Evolutionary conservation across 2,888 invertebrate genomes (phyloP), one percentile per base, ranked within the genome.

Genomic region (Hypselothyrea guttata): DNA sequence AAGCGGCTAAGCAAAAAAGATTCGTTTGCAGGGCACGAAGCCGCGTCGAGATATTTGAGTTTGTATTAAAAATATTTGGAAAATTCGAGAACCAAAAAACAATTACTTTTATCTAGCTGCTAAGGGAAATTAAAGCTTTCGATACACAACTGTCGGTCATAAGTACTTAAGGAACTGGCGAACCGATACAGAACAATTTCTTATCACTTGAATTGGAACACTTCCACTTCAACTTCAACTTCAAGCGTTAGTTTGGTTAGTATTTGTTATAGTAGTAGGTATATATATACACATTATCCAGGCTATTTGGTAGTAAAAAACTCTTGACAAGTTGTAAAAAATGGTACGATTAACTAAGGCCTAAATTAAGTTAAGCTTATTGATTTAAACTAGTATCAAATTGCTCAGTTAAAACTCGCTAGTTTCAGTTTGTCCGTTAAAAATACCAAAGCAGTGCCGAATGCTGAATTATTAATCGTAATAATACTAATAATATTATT

Each of bases 111-210:
- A 9, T 22, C 30, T 38, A 31, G 18, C 9, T 30, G 7, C 31
- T 42, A 41, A 16, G 18, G 48, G 27, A 60, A 63, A 69, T 59
- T 59, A 59, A 69, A 70, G 73, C 65, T 52, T 54, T 55, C 13
- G 42, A 22, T 22, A 22, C 22, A 22, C 18, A 28, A 34, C 45
- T 30, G 46, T 46, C 30, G 42, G 38, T 58, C 55, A 60, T 46
- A 22, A 22, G 22, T 22, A 71, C 55, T 70, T 67, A 62, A 82
- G 78, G 83, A 82, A 82, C 76, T 75, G 70, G 59, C 60, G 48
- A 83, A 70, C 76, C 84, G 63, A 67, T 53, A 44, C 33, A 2
- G 11, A 16, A 22, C 5, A 4, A 22, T 22, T 22, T 22, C 22
- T 5, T 5, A 22, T 22, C 22, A 2, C 22, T 22, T 2, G 22